Evolutionary conservation across 2,797 vertebrate genomes (phyloP), one percentile per base, ranked within the genome.

Genomic region (Pelobates cultripes): DNA sequence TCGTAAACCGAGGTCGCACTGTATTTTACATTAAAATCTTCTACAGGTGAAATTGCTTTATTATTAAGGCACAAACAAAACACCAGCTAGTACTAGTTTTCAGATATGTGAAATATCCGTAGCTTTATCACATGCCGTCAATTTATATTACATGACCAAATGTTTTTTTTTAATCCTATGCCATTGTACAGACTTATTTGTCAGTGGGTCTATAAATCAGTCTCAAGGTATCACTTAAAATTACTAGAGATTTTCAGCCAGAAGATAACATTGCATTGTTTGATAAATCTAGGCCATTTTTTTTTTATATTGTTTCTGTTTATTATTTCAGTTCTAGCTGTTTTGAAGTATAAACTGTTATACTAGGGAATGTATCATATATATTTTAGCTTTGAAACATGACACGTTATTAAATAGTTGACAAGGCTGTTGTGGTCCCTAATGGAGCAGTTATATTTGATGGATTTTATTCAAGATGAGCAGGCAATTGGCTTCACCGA

Each of bases 381-480:
- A 28, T 64, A 64, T 64, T 64, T 64, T 8, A 64, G 1, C n/a
- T 64, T 64, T 64, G 15, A 70, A 70, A 70, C 43, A 70, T 47
- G 43, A 15, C 68, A 44, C 43, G 15, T 70, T 44, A 44, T 70
- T 44, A 70, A n/a, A 70, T 4, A 45, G 43, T 44, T 70, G 68
- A n/a, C 42, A 70, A 13, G 68, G 43, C 15, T 70, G 5, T 70
- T 44, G 15, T 43, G 28, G 68, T 70, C 42, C 14, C 13, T 44
- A 70, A 70, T 43, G 42, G 68, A 70, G 43, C 68, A 70, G 42
- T 70, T 70, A 45, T 2, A 70, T 15, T n/a, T 70, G 14, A n/a
- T 43, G 10, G 14, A 70, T 45, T 70, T 44, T 9, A 43, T n/a
- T 2, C 4, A n/a, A 43, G 14, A 68, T 68, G 66, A 42, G 66